A percentile compares a stretch with the other conserved stretches of the same genome.
These are phyloP conservation scores for Tipula helvola DNA, from an alignment of 2,888 invertebrate genomes.

Conservation along the genomic window DNA sequence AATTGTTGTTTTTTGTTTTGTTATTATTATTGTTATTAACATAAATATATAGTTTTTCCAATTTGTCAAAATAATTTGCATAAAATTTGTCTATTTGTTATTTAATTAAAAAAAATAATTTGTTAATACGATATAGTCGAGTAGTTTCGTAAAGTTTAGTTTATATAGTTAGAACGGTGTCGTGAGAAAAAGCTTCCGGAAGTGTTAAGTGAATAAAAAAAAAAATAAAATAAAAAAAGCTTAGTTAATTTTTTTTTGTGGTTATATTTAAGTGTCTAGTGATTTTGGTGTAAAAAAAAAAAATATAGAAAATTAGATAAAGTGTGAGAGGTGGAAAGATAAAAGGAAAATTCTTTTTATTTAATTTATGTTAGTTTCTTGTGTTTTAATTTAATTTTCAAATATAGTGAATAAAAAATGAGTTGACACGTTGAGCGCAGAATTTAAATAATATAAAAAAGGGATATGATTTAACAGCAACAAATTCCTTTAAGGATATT, in stretches of 20 bases:
- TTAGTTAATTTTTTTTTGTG: constrained; percentile 5
- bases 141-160: neutral
- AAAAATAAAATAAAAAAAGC: neutral
- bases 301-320: neutral
- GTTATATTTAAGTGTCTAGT: neutral
- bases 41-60: neutral
- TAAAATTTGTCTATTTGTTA: neutral
- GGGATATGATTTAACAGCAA: neutral
- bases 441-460: neutral
- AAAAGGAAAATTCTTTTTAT: neutral
- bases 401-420: neutral
- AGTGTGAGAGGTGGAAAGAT: neutral
- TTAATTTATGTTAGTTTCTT: neutral
- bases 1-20: neutral
- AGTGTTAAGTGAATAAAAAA: neutral
- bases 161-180: neutral
- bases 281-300: neutral
- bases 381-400: neutral
- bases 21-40: neutral
- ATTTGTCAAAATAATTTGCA: neutral
- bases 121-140: neutral
- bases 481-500: neutral
- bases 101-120: neutral
- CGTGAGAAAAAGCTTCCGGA: neutral
- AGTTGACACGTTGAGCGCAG: neutral